phyloP scores from a whole-genome alignment of 2,797 vertebrate species.

The Masticophis lateralis region DNA sequence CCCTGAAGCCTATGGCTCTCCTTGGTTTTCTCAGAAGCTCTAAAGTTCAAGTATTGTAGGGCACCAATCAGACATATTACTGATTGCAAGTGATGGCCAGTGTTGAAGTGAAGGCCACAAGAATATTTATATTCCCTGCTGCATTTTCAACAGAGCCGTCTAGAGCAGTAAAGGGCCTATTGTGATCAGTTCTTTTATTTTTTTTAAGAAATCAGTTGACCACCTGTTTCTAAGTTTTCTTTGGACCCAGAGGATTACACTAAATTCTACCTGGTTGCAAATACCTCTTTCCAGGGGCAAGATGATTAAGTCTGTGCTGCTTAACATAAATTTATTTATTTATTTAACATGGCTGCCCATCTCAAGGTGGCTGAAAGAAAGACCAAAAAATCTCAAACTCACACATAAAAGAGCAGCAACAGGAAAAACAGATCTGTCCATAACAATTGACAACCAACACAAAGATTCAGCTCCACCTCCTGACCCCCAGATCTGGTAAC shows the following conservation, averaged over 20 bases:
- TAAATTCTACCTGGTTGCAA: background rate
- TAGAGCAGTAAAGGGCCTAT: background rate
- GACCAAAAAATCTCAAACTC: background rate
- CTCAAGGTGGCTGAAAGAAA: background rate
- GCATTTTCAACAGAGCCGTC: background rate
- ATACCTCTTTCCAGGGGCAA: background rate
- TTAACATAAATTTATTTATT: background rate
- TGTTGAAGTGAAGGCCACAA: background rate
- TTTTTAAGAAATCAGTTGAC: no score
- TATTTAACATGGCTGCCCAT: background rate
- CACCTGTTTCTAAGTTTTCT: background rate
- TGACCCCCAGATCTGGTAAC: background rate
- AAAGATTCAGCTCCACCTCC: background rate
- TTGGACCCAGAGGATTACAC: background rate
- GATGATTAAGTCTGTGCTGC: background rate
- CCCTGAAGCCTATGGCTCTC: background rate
- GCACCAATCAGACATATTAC: background rate
- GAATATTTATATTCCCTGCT: background rate
- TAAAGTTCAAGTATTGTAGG: background rate
- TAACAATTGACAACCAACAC: background rate
- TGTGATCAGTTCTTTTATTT: background rate
- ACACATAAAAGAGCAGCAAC: background rate
- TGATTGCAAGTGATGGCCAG: background rate
- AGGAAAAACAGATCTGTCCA: background rate
- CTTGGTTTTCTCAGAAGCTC: background rate